phyloP scores from a whole-genome alignment of 2,113 vertebrate species.

The Tichodroma muraria region DNA sequence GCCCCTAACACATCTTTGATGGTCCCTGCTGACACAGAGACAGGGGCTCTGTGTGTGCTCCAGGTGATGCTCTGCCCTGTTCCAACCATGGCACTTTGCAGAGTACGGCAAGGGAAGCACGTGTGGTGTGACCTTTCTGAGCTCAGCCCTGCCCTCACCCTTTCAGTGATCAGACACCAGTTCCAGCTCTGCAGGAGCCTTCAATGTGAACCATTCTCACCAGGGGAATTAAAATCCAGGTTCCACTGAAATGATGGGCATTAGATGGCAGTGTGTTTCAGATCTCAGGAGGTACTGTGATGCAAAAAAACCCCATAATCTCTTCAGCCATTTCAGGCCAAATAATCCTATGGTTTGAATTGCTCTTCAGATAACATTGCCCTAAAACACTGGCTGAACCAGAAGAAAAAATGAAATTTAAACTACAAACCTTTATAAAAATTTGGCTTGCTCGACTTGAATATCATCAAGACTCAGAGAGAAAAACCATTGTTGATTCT shows the following conservation, averaged over 20 bases:
- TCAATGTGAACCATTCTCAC: neutral
- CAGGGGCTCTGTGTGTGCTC: rapidly evolving
- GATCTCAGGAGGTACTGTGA: neutral
- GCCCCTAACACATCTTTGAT: neutral
- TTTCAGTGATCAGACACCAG: neutral
- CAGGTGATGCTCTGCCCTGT: neutral
- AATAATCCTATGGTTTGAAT: neutral
- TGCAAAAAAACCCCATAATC: rapidly evolving
- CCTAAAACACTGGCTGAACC: neutral
- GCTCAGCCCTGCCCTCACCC: neutral
- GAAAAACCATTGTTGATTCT: neutral
- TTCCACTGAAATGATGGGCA: neutral
- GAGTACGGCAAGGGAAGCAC: rapidly evolving
- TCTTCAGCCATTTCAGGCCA: neutral
- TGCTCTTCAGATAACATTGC: neutral
- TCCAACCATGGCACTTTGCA: neutral
- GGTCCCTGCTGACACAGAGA: neutral
- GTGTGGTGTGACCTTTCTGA: neutral
- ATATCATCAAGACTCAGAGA: neutral
- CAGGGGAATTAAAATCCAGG: neutral
- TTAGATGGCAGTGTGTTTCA: neutral
- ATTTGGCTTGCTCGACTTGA: neutral
- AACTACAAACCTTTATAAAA: neutral
- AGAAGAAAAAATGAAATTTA: neutral
- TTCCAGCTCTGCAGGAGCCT: neutral